Percentiles rank a stretch among this genome's conserved stretches.
Conservation (phyloP, 2,113 vertebrate species). For the Sitta europaea region DNA sequence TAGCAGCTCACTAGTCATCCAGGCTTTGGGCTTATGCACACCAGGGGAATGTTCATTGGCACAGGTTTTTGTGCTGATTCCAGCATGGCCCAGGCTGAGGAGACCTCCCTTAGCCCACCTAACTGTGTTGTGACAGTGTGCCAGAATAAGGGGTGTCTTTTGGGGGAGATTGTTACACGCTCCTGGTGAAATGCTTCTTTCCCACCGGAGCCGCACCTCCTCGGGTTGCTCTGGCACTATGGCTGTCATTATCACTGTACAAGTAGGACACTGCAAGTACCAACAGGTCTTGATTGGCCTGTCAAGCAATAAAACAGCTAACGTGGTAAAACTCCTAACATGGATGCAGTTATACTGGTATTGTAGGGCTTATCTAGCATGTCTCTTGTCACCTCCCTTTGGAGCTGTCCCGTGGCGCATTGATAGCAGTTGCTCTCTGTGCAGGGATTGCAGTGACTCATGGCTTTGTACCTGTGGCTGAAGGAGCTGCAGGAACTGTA, state of each 20-base stretch:
- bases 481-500: not conserved
- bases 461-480: not conserved
- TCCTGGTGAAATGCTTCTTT: not conserved
- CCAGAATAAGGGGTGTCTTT: not conserved
- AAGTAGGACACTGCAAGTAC: conserved; percentile 30
- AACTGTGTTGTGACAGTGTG: accelerated
- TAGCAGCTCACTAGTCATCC: not conserved
- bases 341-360: conserved; percentile 53
- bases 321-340: not conserved
- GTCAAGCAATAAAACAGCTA: conserved; percentile 21
- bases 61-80: not conserved
- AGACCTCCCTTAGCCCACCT: not conserved
- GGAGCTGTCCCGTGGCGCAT: not conserved
- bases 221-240: not conserved
- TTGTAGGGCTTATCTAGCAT: conserved; percentile 2
- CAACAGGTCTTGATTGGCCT: conserved; percentile 31
- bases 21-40: not conserved
- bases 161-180: not conserved
- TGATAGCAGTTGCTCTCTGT: not conserved
- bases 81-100: not conserved
- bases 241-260: not conserved
- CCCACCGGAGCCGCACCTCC: not conserved
- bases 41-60: not conserved
- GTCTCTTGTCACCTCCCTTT: conserved; percentile 29
- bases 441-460: not conserved